Evolutionary conservation across 1,140 invertebrate genomes (phyloP), one percentile per base, ranked within the genome.

Genomic region (Diorhabda carinulata): DNA sequence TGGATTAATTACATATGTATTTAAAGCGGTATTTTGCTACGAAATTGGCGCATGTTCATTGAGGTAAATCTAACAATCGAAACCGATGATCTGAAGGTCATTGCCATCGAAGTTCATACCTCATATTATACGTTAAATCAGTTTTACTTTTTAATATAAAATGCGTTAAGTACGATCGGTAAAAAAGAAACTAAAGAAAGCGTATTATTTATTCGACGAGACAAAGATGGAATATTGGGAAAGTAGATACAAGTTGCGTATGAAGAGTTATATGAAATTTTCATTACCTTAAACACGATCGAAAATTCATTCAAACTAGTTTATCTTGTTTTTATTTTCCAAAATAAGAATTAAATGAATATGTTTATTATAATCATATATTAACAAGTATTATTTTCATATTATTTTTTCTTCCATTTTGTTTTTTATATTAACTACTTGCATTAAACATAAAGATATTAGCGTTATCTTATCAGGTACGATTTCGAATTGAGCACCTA

Each of bases 111-210:
- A 62, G 61, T 62, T 44, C 61, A 62, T 25, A 25, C 25, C n/a
- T 43, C 41, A 43, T 62, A 10, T 43, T n/a, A n/a, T n/a, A 10
- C n/a, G 58, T 6, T 43, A 8, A 43, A 62, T 43, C 61, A 43
- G 61, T 62, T 62, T 62, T 62, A 62, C 61, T 62, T 62, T 62
- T 62, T 44, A 42, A 62, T 9, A 44, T 7, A 41, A 10, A 10
- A 59, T 41, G 58, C 58, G n/a, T 52, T 62, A 6, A 8, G 43
- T 43, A 43, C 43, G 61, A 43, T n/a, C 43, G 44, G 41, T 43
- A 62, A 10, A 62, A 62, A 43, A 62, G 58, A 41, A 60, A 60
- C 25, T 25, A 60, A 60, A 60, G 61, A 62, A 62, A 62, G 61
- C 44, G 61, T 41, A 52, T 52, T 52, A 52, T 52, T 52, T 62